Evolutionary conservation across 1,140 invertebrate species (phyloP), one percentile per base, ranked within the genome.

Genomic region (Zaprionus davidi): DNA sequence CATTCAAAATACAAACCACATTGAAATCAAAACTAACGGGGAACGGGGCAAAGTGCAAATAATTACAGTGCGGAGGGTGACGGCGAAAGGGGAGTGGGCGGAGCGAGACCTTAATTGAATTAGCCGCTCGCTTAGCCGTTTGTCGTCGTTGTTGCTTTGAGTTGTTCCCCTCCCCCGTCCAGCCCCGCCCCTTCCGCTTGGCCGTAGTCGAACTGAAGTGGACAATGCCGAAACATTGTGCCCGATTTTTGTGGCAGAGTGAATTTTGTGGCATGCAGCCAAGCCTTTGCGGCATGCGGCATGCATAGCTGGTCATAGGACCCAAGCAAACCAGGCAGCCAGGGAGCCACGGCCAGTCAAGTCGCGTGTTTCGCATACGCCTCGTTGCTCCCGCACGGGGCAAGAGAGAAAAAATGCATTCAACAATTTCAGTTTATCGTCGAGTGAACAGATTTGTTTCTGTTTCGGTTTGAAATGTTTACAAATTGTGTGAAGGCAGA

Each of bases 371-470:
- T 24, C 41, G 68, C 59, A 70, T 65, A 70, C 68, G 73, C 53
- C 67, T 59, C 59, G 58, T 64, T 69, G 71, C n/a, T 28, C 59
- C 26, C 13, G 41, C 41, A 22, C 22, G 34, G 15, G 24, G 31
- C 41, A 26, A 46, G 24, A 34, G 41, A 44, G 31, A 17, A 62
- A 26, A 44, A 51, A 51, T 20, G 46, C 46, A 51, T 51, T 51
- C 72, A 71, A 71, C 71, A 71, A 76, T 66, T 78, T 65, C 55
- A 74, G 73, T 77, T 82, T 71, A 77, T 28, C 73, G 59, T 81
- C 60, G 73, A 69, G 49, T 76, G 77, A 74, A 79, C 67, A 62
- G 69, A 67, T 71, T 76, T 68, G 55, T 55, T 55, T 36, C 38
- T 44, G 58, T 56, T 68, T 36, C 65, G 24, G 22, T 58, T 55